These are phyloP conservation scores for Rhinatrema bivittatum DNA, from an alignment of 2,797 vertebrate genomes.

Conservation along the genomic window DNA sequence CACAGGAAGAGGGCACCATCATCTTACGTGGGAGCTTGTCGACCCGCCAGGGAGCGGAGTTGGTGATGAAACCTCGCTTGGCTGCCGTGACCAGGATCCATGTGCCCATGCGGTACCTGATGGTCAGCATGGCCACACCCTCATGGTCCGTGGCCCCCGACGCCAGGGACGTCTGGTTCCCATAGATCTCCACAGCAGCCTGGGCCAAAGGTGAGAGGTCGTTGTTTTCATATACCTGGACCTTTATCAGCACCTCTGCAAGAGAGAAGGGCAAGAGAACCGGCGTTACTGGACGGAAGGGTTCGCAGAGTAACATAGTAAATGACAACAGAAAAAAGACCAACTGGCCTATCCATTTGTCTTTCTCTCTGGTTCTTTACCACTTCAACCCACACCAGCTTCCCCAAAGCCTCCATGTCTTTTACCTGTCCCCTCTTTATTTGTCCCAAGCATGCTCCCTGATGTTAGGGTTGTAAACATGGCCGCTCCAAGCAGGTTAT, in stretches of 20 bases:
- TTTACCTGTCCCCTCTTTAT: too few species aligned
- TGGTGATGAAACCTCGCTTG: constrained; percentile 80
- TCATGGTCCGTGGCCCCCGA: constrained; percentile 63
- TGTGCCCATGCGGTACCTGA: constrained; percentile 78
- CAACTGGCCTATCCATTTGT: too few species aligned
- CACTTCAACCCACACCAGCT: too few species aligned
- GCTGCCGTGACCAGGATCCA: constrained; percentile 86
- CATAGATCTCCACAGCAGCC: constrained; percentile 74
- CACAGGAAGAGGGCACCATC: too few species aligned
- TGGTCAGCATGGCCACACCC: constrained; percentile 66
- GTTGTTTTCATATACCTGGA: constrained; percentile 90
- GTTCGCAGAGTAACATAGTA: too few species aligned
- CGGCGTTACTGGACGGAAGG: too few species aligned
- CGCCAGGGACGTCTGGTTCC: constrained; percentile 73
- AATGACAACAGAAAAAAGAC: too few species aligned
- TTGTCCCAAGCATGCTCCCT: too few species aligned
- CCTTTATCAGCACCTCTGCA: constrained; percentile 87
- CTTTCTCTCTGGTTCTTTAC: too few species aligned
- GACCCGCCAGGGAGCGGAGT: constrained; percentile 90
- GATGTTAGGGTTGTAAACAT: too few species aligned
- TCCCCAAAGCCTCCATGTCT: too few species aligned
- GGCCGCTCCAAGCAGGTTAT: too few species aligned
- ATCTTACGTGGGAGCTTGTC: constrained; percentile 86
- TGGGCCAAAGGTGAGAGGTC: constrained; percentile 75
- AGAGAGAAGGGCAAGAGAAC: constrained; percentile 1